Percentiles rank a stretch among this genome's conserved stretches.
These are phyloP conservation scores for Trissolcus japonicus DNA, from an alignment of 2,888 invertebrate species.

Conservation along the genomic window DNA sequence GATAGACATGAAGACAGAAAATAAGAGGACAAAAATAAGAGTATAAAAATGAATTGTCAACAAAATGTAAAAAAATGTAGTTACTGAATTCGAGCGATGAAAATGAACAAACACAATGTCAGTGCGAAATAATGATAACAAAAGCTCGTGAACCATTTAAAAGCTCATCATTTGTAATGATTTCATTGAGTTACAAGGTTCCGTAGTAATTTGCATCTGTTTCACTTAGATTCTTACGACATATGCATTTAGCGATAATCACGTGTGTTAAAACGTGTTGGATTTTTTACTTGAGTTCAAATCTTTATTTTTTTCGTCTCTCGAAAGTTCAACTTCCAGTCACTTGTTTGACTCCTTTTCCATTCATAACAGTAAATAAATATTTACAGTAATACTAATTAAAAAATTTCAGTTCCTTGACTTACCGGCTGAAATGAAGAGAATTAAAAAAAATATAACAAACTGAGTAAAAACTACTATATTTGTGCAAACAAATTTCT, in stretches of 20 bases:
- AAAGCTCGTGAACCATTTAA: slow-evolving; percentile 4
- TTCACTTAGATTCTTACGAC: slow-evolving; percentile 29
- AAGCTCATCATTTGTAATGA: slow-evolving; percentile 19
- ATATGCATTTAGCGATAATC: slow-evolving; percentile 9
- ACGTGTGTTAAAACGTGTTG: slow-evolving; percentile 34
- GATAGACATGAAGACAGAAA: too few species aligned
- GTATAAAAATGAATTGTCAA: too few species aligned
- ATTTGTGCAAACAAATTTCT: too few species aligned
- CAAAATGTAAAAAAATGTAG: too few species aligned
- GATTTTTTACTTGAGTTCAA: background rate
- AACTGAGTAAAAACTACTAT: too few species aligned
- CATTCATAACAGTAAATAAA: background rate
- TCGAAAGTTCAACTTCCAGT: background rate
- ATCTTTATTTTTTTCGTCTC: background rate
- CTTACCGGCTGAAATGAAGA: too few species aligned
- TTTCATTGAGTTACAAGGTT: slow-evolving; percentile 40
- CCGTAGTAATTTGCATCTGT: slow-evolving; percentile 36
- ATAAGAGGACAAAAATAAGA: too few species aligned
- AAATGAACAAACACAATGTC: background rate
- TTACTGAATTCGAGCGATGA: too few species aligned
- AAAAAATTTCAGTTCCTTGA: too few species aligned
- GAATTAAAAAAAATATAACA: too few species aligned
- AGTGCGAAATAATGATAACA: background rate
- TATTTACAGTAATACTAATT: too few species aligned
- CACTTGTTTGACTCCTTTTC: background rate